Evolutionary conservation across 2,113 vertebrate species (phyloP).

Genomic region (Pomatorhinus ruficollis): DNA sequence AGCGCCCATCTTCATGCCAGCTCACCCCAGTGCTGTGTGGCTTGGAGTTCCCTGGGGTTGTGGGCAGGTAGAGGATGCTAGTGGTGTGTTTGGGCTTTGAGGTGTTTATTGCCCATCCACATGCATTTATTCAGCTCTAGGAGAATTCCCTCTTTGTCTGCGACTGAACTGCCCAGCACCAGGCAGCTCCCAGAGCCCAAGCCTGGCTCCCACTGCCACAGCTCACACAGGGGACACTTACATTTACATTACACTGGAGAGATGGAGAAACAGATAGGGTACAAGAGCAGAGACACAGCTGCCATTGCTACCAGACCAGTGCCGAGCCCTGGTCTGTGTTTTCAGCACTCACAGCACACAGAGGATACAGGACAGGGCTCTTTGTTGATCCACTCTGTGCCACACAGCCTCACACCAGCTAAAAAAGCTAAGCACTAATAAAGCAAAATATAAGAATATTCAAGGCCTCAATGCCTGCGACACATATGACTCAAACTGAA

Average conservation of each 20-base stretch:
- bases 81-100: too few relatives aligned
- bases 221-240: fast-evolving
- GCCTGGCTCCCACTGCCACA: neutral
- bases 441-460: neutral
- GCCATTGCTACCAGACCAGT: neutral
- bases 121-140: neutral
- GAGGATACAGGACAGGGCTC: neutral
- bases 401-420: neutral
- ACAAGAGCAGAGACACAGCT: neutral
- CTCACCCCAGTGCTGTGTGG: fast-evolving
- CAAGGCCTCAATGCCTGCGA: neutral
- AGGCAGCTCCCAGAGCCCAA: neutral
- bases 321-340: neutral
- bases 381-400: neutral
- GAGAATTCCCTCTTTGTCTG: neutral
- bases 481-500: neutral
- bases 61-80: neutral
- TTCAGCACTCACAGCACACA: neutral
- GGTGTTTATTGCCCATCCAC: neutral
- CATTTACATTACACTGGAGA: neutral
- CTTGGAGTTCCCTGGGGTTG: neutral
- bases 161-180: neutral
- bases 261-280: neutral
- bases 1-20: neutral
- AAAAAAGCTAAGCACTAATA: neutral